Percentiles rank a stretch among this genome's conserved stretches.
These are phyloP conservation scores for Pogonomyrmex barbatus DNA, from an alignment of 1,140 invertebrate species.

Conservation along the genomic window DNA sequence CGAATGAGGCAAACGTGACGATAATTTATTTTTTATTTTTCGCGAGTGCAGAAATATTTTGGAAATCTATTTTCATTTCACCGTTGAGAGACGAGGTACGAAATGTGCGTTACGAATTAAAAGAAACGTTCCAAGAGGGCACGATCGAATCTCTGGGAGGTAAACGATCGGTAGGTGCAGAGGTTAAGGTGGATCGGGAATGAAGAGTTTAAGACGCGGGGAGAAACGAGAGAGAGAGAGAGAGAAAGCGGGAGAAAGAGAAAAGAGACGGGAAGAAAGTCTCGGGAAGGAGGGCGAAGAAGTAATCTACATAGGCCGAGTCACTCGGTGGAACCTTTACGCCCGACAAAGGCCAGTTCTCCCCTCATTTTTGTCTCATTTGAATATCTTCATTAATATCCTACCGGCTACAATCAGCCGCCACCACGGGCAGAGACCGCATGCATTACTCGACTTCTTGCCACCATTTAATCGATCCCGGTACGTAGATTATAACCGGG, in stretches of 20 bases:
- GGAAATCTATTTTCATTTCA: conserved; percentile 27
- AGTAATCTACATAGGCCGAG: conserved; percentile 81
- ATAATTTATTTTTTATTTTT: conserved; percentile 2
- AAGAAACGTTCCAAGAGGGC: conserved; percentile 49
- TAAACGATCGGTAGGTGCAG: conserved; percentile 63
- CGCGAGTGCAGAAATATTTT: background rate
- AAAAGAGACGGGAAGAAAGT: conserved; percentile 6
- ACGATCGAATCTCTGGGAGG: conserved; percentile 57
- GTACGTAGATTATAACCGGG: conserved; percentile 71
- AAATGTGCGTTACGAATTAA: conserved; percentile 50
- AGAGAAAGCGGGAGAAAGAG: conserved; percentile 6
- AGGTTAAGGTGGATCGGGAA: conserved; percentile 64
- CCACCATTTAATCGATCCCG: conserved; percentile 81
- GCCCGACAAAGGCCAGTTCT: conserved; percentile 77
- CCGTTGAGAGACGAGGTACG: conserved; percentile 11
- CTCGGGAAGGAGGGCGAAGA: conserved; percentile 54
- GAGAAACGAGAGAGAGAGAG: conserved; percentile 18
- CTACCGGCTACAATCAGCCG: conserved; percentile 71
- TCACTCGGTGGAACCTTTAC: conserved; percentile 72
- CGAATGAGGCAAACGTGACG: background rate
- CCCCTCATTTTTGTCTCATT: conserved; percentile 82
- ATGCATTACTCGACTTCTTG: conserved; percentile 78
- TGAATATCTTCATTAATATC: conserved; percentile 84
- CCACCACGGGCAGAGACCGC: conserved; percentile 66
- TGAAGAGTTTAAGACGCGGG: conserved; percentile 65